Conservation (phyloP, 1,140 invertebrate species). For the Andrena cerasifolii region DNA sequence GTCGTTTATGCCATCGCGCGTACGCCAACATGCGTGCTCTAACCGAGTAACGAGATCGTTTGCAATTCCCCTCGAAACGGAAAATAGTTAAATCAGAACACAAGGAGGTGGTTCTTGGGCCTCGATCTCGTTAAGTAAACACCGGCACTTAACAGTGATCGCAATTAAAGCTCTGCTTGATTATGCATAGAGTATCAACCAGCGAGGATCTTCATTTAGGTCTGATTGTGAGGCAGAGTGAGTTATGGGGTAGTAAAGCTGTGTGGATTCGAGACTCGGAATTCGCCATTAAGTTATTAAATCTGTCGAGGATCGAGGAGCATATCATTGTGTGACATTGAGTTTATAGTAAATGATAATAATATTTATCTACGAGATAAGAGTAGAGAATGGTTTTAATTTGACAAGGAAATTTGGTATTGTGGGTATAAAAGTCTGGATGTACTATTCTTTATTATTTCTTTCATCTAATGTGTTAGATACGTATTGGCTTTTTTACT, state of each 20-base stretch:
- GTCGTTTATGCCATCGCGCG: constrained; percentile 37
- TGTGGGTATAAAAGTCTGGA: no score
- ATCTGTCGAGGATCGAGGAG: neutral
- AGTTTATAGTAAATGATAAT: no score
- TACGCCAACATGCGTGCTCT: constrained; percentile 24
- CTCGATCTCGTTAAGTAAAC: constrained; percentile 26
- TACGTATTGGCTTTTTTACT: no score
- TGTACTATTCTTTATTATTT: no score
- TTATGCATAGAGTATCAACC: neutral
- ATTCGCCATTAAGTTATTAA: constrained; percentile 16
- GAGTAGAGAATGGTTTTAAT: no score
- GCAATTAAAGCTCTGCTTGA: constrained; percentile 8
- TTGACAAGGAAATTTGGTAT: neutral
- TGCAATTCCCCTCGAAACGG: constrained; percentile 8
- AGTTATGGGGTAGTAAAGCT: neutral
- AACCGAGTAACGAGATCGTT: constrained; percentile 42
- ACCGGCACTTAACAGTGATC: neutral
- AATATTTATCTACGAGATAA: no score
- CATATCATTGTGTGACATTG: neutral
- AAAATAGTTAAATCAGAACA: constrained; percentile 29
- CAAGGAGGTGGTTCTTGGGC: neutral
- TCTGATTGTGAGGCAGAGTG: neutral
- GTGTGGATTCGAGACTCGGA: neutral
- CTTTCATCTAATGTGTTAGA: no score
- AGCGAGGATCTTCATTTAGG: neutral